Conservation (phyloP, 2,888 invertebrate genomes). For the Pardosa pseudoannulata region DNA sequence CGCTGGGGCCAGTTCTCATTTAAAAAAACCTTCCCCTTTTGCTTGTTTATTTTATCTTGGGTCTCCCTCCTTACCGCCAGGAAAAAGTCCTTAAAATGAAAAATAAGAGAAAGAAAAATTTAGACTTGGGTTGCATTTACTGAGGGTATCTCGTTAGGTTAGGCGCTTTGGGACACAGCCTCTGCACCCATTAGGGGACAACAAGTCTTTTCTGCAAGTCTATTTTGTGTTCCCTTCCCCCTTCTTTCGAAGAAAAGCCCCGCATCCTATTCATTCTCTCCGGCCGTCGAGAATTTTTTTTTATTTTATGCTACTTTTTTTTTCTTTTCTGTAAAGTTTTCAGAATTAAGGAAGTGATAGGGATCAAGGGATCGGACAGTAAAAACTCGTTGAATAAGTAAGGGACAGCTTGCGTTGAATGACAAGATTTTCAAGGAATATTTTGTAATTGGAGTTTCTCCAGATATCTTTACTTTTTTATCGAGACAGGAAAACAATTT, state of each 20-base stretch:
- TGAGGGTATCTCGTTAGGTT: constrained; percentile 57
- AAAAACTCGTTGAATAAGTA: constrained; percentile 13
- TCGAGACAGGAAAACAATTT: too few species aligned
- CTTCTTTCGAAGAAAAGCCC: background rate
- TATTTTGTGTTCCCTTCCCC: constrained; percentile 25
- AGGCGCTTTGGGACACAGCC: constrained; percentile 42
- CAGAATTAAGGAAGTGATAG: constrained; percentile 45
- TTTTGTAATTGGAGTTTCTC: background rate
- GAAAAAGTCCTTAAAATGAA: constrained; percentile 61
- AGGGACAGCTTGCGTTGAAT: constrained; percentile 5
- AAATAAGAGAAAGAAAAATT: constrained; percentile 48
- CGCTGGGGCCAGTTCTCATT: constrained; percentile 44
- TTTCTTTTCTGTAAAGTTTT: constrained; percentile 26
- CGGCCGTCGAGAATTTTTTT: constrained; percentile 13
- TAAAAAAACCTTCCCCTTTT: constrained; percentile 31
- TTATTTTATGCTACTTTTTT: constrained; percentile 3
- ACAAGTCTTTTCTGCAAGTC: constrained; percentile 65
- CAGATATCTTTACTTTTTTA: too few species aligned
- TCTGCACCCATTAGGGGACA: constrained; percentile 50
- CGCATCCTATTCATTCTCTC: constrained; percentile 28
- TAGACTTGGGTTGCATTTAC: constrained; percentile 57
- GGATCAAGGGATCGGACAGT: constrained; percentile 20
- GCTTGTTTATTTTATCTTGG: constrained; percentile 30
- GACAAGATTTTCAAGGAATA: background rate
- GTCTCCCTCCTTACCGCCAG: constrained; percentile 22